These are phyloP conservation scores for Seriola rivoliana DNA, from an alignment of 2,113 vertebrate species.

Conservation along the genomic window DNA sequence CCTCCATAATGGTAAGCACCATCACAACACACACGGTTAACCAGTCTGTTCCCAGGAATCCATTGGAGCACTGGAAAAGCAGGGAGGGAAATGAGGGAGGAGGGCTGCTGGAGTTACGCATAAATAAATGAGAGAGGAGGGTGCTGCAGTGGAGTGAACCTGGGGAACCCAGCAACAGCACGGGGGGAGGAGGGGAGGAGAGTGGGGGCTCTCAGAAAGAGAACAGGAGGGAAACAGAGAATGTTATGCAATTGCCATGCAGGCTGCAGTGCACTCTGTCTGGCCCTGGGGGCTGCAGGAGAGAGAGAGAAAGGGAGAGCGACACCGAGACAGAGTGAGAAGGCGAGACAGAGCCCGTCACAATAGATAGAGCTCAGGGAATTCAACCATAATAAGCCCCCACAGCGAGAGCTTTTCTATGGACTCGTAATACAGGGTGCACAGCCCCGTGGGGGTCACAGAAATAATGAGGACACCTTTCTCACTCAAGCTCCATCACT, in stretches of 20 bases:
- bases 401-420: slow-evolving; percentile 48
- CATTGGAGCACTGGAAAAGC: slow-evolving; percentile 6
- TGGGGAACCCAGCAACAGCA: slow-evolving; percentile 75
- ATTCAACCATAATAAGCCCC: slow-evolving; percentile 69
- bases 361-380: slow-evolving; percentile 64
- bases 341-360: slow-evolving; percentile 52
- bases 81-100: slow-evolving; percentile 4
- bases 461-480: slow-evolving; percentile 58
- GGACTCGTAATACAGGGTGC: slow-evolving; percentile 48
- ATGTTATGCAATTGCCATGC: slow-evolving; percentile 80
- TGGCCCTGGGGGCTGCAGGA: slow-evolving; percentile 64
- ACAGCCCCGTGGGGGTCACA: slow-evolving; percentile 32
- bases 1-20: slow-evolving; percentile 5
- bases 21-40: slow-evolving; percentile 38
- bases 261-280: slow-evolving; percentile 75
- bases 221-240: slow-evolving; percentile 58
- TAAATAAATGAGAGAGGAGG: slow-evolving; percentile 65
- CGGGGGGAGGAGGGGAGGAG: neutral
- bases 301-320: slow-evolving; percentile 31
- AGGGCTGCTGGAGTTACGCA: slow-evolving; percentile 40
- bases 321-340: slow-evolving; percentile 17
- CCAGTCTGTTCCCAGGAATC: slow-evolving; percentile 55
- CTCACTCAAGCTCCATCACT: slow-evolving; percentile 39
- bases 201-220: slow-evolving; percentile 38
- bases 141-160: slow-evolving; percentile 74